Conservation (phyloP, 2,888 invertebrate genomes). For the Anticlea derivata region DNA sequence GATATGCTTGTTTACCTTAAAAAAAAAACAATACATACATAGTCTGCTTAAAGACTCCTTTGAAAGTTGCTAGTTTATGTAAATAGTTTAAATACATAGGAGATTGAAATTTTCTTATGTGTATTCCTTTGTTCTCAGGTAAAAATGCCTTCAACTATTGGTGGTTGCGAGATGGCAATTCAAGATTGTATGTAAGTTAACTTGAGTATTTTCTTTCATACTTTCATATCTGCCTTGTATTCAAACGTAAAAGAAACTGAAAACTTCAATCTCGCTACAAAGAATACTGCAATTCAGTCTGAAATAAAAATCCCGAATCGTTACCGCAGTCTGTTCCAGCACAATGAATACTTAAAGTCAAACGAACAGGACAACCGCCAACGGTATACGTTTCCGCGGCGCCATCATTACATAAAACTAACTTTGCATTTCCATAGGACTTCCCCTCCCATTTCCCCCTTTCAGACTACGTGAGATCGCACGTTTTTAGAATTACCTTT, state of each 20-base stretch:
- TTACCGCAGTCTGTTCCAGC: conserved; percentile 21
- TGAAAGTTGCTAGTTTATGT: too few relatives aligned
- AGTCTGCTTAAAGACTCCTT: too few relatives aligned
- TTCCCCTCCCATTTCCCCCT: conserved; percentile 28
- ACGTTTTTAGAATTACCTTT: conserved; percentile 25
- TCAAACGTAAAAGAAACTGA: background rate
- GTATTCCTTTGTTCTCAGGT: conserved; percentile 19
- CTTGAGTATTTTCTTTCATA: background rate
- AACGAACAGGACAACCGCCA: conserved; percentile 23
- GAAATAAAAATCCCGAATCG: background rate
- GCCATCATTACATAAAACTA: conserved; percentile 21
- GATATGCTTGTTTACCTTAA: too few relatives aligned
- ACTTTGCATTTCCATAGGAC: conserved; percentile 32
- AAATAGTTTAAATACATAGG: too few relatives aligned
- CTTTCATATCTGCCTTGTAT: background rate
- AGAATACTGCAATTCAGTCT: conserved; percentile 1
- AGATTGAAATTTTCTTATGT: background rate
- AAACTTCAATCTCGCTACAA: background rate
- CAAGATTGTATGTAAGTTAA: conserved; percentile 9
- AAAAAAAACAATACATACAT: too few relatives aligned
- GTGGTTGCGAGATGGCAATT: background rate
- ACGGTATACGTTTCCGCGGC: conserved; percentile 24
- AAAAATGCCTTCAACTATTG: background rate
- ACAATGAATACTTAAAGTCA: conserved; percentile 18
- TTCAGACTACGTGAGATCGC: conserved; percentile 37